These are phyloP conservation scores for Diarsia mendica DNA, from an alignment of 2,888 invertebrate genomes.

Conservation along the genomic window DNA sequence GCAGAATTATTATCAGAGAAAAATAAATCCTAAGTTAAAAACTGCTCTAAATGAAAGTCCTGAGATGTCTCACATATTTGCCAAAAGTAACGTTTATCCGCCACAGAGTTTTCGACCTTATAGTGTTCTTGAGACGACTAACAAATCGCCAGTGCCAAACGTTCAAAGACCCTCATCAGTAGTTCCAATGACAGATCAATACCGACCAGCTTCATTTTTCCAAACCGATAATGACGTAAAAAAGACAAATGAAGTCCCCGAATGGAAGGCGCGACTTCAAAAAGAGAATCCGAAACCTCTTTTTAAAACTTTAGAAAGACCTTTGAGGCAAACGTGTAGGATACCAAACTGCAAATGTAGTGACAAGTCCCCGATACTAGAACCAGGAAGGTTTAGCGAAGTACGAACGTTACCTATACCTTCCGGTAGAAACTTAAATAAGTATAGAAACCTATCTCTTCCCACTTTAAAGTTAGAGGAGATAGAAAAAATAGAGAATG, in stretches of 20 bases:
- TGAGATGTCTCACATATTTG: constrained; percentile 76
- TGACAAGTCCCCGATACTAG: constrained; percentile 70
- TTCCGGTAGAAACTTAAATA: constrained; percentile 80
- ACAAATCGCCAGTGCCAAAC: constrained; percentile 77
- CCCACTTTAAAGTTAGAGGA: constrained; percentile 86
- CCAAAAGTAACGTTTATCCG: constrained; percentile 75
- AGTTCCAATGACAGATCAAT: constrained; percentile 86
- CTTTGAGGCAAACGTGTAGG: constrained; percentile 81
- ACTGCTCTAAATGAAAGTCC: constrained; percentile 74
- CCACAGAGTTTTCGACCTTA: constrained; percentile 84
- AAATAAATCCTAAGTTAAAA: constrained; percentile 75
- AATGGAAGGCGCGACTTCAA: constrained; percentile 85
- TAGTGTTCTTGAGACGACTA: constrained; percentile 84
- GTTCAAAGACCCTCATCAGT: constrained; percentile 85
- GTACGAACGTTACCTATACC: constrained; percentile 81
- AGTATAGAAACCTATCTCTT: constrained; percentile 84
- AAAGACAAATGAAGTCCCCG: constrained; percentile 81
- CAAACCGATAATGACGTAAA: constrained; percentile 77
- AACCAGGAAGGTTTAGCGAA: constrained; percentile 80
- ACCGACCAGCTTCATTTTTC: constrained; percentile 84
- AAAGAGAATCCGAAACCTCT: constrained; percentile 80
- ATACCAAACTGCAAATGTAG: constrained; percentile 88
- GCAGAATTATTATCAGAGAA: constrained; percentile 78
- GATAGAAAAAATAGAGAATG: constrained; percentile 74
- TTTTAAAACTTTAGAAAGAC: constrained; percentile 80